Evolutionary conservation across 2,113 vertebrate species (phyloP).

Genomic region (Oryzias melastigma): DNA sequence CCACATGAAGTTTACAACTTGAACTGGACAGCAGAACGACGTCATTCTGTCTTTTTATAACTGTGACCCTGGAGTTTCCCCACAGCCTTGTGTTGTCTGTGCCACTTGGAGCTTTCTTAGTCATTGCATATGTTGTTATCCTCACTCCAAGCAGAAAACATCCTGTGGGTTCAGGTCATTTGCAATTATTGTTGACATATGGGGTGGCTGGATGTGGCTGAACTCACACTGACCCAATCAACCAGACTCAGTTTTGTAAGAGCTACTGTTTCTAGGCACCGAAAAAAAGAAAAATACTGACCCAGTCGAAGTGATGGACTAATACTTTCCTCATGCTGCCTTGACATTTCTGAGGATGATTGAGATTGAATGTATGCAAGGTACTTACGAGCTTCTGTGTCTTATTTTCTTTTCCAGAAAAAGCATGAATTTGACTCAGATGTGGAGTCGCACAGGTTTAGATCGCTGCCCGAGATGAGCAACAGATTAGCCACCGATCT

Average conservation of each 20-base stretch:
- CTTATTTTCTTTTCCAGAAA: slow-evolving; percentile 72
- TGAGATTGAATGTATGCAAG: slow-evolving; percentile 50
- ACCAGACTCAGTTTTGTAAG: slow-evolving; percentile 55
- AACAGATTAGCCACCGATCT: slow-evolving; percentile 78
- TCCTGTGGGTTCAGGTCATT: slow-evolving; percentile 80
- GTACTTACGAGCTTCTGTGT: slow-evolving; percentile 46
- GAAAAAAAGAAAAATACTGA: slow-evolving; percentile 39
- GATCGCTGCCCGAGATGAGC: slow-evolving; percentile 79
- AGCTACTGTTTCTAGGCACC: slow-evolving; percentile 59
- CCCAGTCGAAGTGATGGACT: slow-evolving; percentile 37
- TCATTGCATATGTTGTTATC: slow-evolving; percentile 79
- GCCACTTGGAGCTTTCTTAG: slow-evolving; percentile 75
- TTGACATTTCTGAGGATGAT: slow-evolving; percentile 55
- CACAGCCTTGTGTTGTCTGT: slow-evolving; percentile 73
- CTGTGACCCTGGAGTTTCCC: slow-evolving; percentile 82
- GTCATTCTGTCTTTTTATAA: slow-evolving; percentile 79
- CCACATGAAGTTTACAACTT: slow-evolving; percentile 51
- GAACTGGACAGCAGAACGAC: slow-evolving; percentile 59
- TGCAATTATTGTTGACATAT: slow-evolving; percentile 77
- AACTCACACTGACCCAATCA: slow-evolving; percentile 70
- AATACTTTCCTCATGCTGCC: slow-evolving; percentile 63
- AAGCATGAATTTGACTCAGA: slow-evolving; percentile 73
- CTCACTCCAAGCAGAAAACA: slow-evolving; percentile 76
- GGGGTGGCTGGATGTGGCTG: slow-evolving; percentile 69
- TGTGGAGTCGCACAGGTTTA: slow-evolving; percentile 77